Conservation (phyloP, 2,888 invertebrate species). For the Tryphoninae sp. region DNA sequence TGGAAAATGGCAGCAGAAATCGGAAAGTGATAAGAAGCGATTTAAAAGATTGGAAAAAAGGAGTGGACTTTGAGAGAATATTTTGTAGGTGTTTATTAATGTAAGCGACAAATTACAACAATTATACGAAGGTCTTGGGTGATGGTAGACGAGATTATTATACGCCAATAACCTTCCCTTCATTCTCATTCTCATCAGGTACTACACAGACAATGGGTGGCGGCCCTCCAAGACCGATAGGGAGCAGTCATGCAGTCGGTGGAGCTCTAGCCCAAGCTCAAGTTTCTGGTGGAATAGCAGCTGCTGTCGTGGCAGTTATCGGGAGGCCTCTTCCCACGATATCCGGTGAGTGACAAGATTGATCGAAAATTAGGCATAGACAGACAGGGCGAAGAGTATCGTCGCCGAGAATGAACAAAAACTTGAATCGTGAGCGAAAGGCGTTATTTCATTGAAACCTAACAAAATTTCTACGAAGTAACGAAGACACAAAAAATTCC, state of each 20-base stretch:
- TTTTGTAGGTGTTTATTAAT: not conserved
- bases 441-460: no score
- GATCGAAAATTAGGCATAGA: conserved; percentile 1
- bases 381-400: not conserved
- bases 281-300: conserved; percentile 88
- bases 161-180: conserved; percentile 21
- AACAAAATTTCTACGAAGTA: no score
- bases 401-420: not conserved
- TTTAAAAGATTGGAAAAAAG: no score
- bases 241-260: conserved; percentile 82
- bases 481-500: no score
- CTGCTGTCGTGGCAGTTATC: conserved; percentile 88
- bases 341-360: conserved; percentile 71
- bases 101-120: not conserved
- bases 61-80: no score
- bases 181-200: conserved; percentile 54
- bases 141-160: not conserved
- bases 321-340: conserved; percentile 89
- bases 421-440: not conserved
- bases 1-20: no score
- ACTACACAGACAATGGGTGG: conserved; percentile 73
- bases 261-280: conserved; percentile 87
- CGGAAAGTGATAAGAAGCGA: no score
- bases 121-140: not conserved
- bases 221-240: conserved; percentile 72